Conservation (phyloP, 2,797 vertebrate species). For the Coranthus polyacanthus region DNA sequence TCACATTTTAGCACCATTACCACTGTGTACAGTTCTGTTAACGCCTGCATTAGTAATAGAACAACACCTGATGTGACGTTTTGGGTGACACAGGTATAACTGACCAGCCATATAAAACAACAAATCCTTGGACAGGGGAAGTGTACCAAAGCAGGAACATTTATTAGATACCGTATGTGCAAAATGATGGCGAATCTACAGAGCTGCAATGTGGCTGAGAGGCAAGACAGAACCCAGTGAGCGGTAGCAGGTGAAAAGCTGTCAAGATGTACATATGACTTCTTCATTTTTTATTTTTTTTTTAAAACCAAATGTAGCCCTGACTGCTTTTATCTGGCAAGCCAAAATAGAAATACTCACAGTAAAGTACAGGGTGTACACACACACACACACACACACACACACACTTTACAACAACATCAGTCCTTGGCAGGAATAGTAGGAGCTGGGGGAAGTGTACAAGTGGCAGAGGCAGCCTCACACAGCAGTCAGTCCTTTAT, state of each 20-base stretch:
- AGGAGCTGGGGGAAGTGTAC: conserved; percentile 14
- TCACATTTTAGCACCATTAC: no score
- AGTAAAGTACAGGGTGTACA: conserved; percentile 7
- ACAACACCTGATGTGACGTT: no score
- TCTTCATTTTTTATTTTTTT: conserved; percentile 5
- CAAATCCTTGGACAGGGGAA: not conserved
- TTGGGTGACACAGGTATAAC: no score
- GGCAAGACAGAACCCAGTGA: conserved; percentile 16
- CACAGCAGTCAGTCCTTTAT: conserved; percentile 10
- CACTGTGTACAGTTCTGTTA: no score
- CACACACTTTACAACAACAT: conserved; percentile 29
- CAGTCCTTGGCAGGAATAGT: conserved; percentile 14
- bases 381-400: conserved; percentile 19
- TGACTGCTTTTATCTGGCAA: conserved; percentile 16
- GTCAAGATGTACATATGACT: conserved; percentile 9
- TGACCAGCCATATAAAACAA: conserved; percentile 3
- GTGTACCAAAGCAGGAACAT: conserved; percentile 53
- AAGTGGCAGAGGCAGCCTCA: conserved; percentile 21
- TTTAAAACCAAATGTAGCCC: not conserved
- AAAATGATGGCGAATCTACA: conserved; percentile 61
- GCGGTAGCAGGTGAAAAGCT: conserved; percentile 1
- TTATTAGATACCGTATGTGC: conserved; percentile 69
- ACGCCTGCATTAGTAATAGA: no score
- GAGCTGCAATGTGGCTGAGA: conserved; percentile 26
- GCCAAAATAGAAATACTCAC: conserved; percentile 13